phyloP scores from a whole-genome alignment of 2,888 invertebrate genomes.

The Brachylomia viminalis region DNA sequence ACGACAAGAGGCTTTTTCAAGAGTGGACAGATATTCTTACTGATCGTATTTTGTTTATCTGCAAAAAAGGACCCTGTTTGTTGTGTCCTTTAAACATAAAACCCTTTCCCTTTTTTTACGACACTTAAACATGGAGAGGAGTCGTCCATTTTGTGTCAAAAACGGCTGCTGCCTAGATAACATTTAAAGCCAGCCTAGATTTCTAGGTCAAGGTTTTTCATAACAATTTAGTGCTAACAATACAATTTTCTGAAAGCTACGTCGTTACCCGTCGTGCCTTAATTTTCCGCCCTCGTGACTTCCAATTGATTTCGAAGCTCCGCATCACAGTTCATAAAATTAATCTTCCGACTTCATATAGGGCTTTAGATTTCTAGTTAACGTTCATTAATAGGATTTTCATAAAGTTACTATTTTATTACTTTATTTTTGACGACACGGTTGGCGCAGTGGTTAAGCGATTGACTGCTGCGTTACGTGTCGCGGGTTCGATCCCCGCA shows the following conservation, averaged over 20 bases:
- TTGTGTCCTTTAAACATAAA: not conserved
- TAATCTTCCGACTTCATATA: not conserved
- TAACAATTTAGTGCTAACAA: constrained; percentile 18
- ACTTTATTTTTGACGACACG: too few relatives aligned
- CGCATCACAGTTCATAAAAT: constrained; percentile 1
- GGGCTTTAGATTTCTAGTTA: not conserved
- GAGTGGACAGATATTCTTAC: not conserved
- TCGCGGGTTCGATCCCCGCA: too few relatives aligned
- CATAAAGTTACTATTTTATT: not conserved
- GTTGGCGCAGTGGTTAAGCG: too few relatives aligned
- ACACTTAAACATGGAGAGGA: not conserved
- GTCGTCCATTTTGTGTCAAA: not conserved
- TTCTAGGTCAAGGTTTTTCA: constrained; percentile 22
- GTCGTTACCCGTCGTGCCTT: constrained; percentile 1
- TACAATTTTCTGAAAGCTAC: constrained; percentile 21
- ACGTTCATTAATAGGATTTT: not conserved
- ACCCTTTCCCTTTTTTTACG: constrained; percentile 9
- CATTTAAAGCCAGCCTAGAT: not conserved
- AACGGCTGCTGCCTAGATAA: constrained; percentile 10
- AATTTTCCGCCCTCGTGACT: constrained; percentile 36
- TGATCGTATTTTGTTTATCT: not conserved
- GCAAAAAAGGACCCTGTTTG: not conserved
- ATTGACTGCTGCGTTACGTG: too few relatives aligned
- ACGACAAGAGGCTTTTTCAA: not conserved
- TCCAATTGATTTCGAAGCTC: constrained; percentile 16